Evolutionary conservation across 2,113 vertebrate genomes (phyloP), one percentile per base, ranked within the genome.

Genomic region (Furnarius figulus): DNA sequence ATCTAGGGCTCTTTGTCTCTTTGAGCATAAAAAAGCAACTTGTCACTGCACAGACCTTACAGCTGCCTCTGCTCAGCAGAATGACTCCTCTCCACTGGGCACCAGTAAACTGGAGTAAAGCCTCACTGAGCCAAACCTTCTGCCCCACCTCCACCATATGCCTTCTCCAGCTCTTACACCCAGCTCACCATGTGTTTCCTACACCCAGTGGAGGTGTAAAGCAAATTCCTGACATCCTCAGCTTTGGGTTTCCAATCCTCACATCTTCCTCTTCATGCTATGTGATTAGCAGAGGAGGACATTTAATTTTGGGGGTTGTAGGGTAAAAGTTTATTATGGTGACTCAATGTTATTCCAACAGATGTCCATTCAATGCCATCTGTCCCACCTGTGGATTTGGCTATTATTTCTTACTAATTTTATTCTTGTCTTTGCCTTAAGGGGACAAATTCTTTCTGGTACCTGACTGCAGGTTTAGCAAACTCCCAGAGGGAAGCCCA

Each of bases 371-470:
- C 49, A 56, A 23, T 1, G 27, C 95, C 96, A 97, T 92, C 96
- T 97, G 95, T 96, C 86, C 85, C 73, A 95, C 92, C 92, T 90
- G 62, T 89, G 86, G 92, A 82, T 89, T 85, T 66, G 73, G 74
- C 77, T 93, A 94, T 87, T 94, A 81, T 88, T 90, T 90, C 80
- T 73, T 76, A 85, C 92, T 92, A 81, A 92, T 96, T 95, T 97
- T 97, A 85, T 85, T 96, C 53, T 87, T 73, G 35, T 75, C 76
- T 94, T 89, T 1, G 28, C 89, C 92, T 94, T 89, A 77, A 62
- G 94, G 92, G 86, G 53, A 90, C 46, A 94, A 93, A 93, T 79
- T 92, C 76, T 92, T 85, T 49, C 70, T 92, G 95, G 93, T 94
- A 95, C 86, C 80, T 94, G 93, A 87, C 84, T 78, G 39, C 17